A percentile compares a stretch with the other conserved stretches of the same genome.
These are phyloP conservation scores for Pithys albifrons DNA, from an alignment of 2,113 vertebrate genomes.

Conservation along the genomic window DNA sequence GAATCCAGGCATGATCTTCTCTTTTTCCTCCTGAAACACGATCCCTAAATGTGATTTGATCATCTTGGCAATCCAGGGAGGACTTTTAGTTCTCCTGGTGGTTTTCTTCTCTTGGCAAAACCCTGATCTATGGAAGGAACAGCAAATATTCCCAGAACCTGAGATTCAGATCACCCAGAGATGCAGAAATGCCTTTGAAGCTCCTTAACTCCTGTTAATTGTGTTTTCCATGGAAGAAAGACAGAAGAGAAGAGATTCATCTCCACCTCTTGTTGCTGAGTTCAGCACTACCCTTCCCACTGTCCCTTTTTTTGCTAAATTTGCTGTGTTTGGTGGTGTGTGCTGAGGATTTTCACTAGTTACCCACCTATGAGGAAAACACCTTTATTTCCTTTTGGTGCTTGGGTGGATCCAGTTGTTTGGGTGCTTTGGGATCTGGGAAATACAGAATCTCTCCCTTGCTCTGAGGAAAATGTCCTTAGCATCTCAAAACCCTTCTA, in stretches of 20 bases:
- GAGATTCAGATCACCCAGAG: not conserved
- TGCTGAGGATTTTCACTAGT: not conserved
- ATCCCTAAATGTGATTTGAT: no score
- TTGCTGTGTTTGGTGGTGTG: no score
- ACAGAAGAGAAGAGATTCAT: not conserved
- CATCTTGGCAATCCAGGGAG: no score
- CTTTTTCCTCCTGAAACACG: no score
- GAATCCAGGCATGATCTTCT: not conserved
- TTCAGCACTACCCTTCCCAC: not conserved
- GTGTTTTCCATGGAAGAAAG: not conserved
- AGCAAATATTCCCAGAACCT: not conserved
- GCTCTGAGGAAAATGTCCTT: not conserved
- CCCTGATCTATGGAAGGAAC: not conserved
- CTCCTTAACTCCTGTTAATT: not conserved
- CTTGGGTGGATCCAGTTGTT: not conserved
- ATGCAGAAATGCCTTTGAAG: not conserved
- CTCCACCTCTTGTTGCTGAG: not conserved
- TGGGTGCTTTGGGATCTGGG: not conserved
- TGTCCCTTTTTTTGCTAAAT: not conserved
- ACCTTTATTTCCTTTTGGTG: not conserved
- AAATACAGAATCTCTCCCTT: not conserved
- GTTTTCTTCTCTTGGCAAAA: not conserved
- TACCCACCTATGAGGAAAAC: not conserved
- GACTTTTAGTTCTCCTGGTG: not conserved
- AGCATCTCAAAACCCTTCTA: not conserved